These are phyloP conservation scores for Marcusenius ussheri DNA, from an alignment of 2,113 vertebrate species.

Conservation along the genomic window DNA sequence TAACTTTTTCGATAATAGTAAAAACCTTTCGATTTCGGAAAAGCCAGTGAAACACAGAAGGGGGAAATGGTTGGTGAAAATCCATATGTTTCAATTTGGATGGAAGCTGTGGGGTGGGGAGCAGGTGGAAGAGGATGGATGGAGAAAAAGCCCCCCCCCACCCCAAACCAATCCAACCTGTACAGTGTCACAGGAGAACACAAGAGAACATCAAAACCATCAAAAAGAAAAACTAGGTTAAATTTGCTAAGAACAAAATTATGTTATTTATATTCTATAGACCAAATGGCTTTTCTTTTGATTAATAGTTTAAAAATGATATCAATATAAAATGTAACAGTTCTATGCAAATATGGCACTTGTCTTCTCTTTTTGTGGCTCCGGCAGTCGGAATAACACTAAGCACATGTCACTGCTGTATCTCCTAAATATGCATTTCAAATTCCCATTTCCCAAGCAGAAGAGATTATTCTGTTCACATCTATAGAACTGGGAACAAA, in stretches of 20 bases:
- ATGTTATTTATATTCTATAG: neutral
- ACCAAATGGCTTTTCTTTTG: neutral
- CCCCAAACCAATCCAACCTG: neutral
- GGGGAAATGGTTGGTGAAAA: neutral
- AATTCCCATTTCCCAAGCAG: neutral
- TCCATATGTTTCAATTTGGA: neutral
- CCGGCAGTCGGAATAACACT: neutral
- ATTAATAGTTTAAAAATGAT: neutral
- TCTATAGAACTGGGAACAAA: neutral
- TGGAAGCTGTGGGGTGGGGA: neutral
- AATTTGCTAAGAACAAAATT: neutral
- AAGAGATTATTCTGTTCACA: neutral
- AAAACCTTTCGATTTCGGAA: neutral
- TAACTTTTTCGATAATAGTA: neutral
- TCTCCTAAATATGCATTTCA: neutral
- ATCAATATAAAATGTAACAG: neutral
- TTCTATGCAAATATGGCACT: neutral
- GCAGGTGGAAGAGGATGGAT: neutral
- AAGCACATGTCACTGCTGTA: neutral
- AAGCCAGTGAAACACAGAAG: neutral
- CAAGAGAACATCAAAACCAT: neutral
- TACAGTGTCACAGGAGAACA: neutral
- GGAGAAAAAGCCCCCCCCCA: neutral
- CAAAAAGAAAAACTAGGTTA: neutral
- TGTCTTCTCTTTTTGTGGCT: neutral